phyloP scores from a whole-genome alignment of 1,140 invertebrate genomes.

The Meloidogyne floridensis region DNA sequence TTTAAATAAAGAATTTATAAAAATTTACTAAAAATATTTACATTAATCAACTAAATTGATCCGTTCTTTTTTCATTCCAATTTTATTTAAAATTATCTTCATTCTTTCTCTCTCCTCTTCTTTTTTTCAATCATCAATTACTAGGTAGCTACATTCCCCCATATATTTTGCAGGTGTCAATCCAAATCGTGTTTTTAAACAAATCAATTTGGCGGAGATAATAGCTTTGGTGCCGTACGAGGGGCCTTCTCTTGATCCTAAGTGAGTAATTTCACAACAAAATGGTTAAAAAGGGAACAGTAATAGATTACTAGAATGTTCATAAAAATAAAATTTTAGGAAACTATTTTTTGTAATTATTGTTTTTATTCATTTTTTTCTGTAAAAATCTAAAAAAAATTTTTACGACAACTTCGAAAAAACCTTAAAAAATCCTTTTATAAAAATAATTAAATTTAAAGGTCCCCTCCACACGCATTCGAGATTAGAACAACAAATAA shows the following conservation, averaged over 20 bases:
- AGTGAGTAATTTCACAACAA: constrained; percentile 34
- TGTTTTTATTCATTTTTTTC: constrained; percentile 13
- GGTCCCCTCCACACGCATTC: constrained; percentile 62
- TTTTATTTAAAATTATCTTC: not conserved
- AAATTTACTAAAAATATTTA: no score
- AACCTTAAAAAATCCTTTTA: not conserved
- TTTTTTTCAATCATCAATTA: constrained; percentile 7
- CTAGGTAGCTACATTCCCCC: not conserved
- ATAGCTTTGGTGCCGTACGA: constrained; percentile 58
- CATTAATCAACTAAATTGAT: no score
- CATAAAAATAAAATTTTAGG: no score
- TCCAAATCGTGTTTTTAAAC: constrained; percentile 58
- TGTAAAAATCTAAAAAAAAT: constrained; percentile 3
- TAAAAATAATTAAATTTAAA: constrained; percentile 31
- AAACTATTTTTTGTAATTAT: not conserved
- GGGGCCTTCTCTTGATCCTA: constrained; percentile 53
- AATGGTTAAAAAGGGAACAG: not conserved
- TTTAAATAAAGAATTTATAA: no score
- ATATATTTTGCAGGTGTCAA: constrained; percentile 52
- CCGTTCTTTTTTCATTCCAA: not conserved
- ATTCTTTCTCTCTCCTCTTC: not conserved
- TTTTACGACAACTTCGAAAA: not conserved
- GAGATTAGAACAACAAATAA: constrained; percentile 56
- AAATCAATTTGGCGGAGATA: constrained; percentile 59
- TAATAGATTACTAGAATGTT: not conserved